phyloP scores from a whole-genome alignment of 2,113 vertebrate species.

The Hippocampus guttulatus region DNA sequence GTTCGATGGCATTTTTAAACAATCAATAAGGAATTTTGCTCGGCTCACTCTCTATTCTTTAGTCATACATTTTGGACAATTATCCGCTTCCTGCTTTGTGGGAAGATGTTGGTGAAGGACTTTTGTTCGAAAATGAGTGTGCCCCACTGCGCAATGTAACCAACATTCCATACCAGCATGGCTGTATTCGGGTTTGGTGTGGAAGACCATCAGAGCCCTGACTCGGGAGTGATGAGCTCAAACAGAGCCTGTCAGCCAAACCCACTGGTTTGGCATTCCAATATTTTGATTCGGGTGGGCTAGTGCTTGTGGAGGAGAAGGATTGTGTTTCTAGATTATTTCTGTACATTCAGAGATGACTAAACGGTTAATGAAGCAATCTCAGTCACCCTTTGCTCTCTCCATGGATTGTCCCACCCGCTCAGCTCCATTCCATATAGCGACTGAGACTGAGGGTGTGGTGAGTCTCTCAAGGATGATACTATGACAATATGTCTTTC shows the following conservation, averaged over 20 bases:
- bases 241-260: neutral
- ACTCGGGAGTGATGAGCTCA: too few species aligned
- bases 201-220: neutral
- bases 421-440: constrained; percentile 34
- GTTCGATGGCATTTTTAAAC: too few species aligned
- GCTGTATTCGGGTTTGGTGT: neutral
- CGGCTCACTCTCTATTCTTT: too few species aligned
- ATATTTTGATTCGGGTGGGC: constrained; percentile 2
- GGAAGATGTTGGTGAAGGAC: too few species aligned
- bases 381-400: constrained; percentile 37
- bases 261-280: neutral
- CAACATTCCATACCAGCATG: too few species aligned
- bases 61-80: too few species aligned
- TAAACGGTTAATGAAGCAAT: constrained; percentile 43
- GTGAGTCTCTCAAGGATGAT: constrained; percentile 27
- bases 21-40: too few species aligned
- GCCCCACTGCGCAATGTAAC: too few species aligned
- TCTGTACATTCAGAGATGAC: constrained; percentile 34
- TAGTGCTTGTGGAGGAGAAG: constrained; percentile 27
- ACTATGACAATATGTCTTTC: constrained; percentile 28
- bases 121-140: too few species aligned
- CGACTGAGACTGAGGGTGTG: constrained; percentile 36
- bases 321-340: constrained; percentile 22
- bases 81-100: too few species aligned
- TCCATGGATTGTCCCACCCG: constrained; percentile 31